Percentiles rank a stretch among this genome's conserved stretches.
These are phyloP conservation scores for Andricus grossulariae DNA, from an alignment of 1,140 invertebrate species.

Conservation along the genomic window DNA sequence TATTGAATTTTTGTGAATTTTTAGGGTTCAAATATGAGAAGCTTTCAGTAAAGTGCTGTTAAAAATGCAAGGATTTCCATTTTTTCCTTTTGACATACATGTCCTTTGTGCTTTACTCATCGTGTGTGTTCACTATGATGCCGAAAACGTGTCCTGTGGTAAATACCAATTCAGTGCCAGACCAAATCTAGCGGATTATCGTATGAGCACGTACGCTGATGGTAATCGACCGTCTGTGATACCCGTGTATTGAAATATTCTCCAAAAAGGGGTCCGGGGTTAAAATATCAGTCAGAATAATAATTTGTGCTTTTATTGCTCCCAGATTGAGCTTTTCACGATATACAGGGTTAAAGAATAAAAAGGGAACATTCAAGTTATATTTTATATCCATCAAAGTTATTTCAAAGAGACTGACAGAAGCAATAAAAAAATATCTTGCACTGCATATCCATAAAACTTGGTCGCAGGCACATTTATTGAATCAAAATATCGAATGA, in stretches of 20 bases:
- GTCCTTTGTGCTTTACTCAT: slow-evolving; percentile 33
- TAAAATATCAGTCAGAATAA: not conserved
- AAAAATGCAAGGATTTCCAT: too few relatives aligned
- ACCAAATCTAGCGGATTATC: slow-evolving; percentile 43
- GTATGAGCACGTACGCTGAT: slow-evolving; percentile 40
- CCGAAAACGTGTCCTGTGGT: slow-evolving; percentile 25
- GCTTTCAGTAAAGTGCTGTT: too few relatives aligned
- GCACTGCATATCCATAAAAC: not conserved
- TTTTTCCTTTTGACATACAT: not conserved
- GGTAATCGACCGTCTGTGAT: slow-evolving; percentile 40
- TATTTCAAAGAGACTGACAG: not conserved
- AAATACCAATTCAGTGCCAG: slow-evolving; percentile 20
- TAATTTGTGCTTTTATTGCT: too few relatives aligned
- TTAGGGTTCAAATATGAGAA: too few relatives aligned
- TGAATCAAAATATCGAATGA: slow-evolving; percentile 5
- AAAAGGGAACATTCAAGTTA: too few relatives aligned
- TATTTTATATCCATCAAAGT: slow-evolving; percentile 37
- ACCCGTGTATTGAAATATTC: not conserved
- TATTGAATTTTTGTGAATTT: too few relatives aligned
- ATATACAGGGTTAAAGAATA: too few relatives aligned
- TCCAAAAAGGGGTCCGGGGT: slow-evolving; percentile 7
- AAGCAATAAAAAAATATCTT: slow-evolving; percentile 32
- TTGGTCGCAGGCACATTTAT: not conserved
- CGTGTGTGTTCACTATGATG: slow-evolving; percentile 8
- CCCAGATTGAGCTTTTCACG: too few relatives aligned